Base-by-base conservation (phyloP, 1,140 invertebrate species). In the Paralvinella palmiformis region DNA sequence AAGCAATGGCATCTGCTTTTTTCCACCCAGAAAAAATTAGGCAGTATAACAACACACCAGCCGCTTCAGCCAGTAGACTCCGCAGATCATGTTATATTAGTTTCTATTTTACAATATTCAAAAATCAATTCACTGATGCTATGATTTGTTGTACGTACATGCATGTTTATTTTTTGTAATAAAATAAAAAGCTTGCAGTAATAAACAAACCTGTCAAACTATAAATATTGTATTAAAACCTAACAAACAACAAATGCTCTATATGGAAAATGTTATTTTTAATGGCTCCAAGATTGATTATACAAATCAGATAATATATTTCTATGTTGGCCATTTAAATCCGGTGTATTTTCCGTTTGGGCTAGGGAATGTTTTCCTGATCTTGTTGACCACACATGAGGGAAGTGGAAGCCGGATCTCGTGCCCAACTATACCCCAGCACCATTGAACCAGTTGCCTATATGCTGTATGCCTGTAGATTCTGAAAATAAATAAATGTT, bases 301-400 rank as follows among this genome's bases (percentile, higher is more conserved):
- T n/a, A n/a, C n/a, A n/a, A n/a, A n/a, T n/a, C n/a, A n/a, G n/a
- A n/a, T n/a, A n/a, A 41, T 41, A 41, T n/a, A 41, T 41, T 10
- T 41, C 10, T n/a, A 13, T 13, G 13, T 13, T 52, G 48, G 48
- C 48, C 48, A 52, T 15, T 52, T 52, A 15, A 52, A 52, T 52
- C 48, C 48, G 13, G 48, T 52, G n/a, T 52, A 52, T 52, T 52
- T 4, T 52, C 48, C 48, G n/a, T 52, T 29, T 52, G 48, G 48
- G 48, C 48, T 52, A 10, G 2, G 48, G 4, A 52, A 20, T n/a
- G 15, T 52, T 15, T 52, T 22, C n/a, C 20, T 52, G 7, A 52
- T 52, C 48, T 52, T 20, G 17, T 52, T 52, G 13, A 52, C 20
- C 5, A 52, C 48, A 52, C 48, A 52, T 3, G 48, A 52, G 48